Percentiles rank a stretch among this genome's conserved stretches.
Evolutionary conservation across 2,797 vertebrate species (phyloP).

Genomic region (Sebastes vulpes): DNA sequence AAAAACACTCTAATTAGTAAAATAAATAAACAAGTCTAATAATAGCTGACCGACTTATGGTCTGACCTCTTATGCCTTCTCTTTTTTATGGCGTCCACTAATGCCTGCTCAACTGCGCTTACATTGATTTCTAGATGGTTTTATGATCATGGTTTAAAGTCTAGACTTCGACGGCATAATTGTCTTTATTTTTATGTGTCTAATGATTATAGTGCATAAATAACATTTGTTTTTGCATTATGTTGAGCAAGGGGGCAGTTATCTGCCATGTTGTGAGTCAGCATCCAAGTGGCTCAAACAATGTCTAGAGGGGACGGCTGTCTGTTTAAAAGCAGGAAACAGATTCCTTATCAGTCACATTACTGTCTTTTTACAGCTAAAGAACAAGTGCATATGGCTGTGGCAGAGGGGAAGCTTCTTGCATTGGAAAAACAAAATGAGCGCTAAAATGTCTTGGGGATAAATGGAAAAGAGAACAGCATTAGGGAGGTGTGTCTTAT

Average conservation of each 20-base stretch:
- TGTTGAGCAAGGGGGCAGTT: neutral
- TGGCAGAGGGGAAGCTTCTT: slow-evolving; percentile 25
- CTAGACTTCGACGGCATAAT: neutral
- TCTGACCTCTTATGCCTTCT: neutral
- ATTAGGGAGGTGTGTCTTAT: slow-evolving; percentile 54
- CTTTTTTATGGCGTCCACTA: neutral
- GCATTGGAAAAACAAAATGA: slow-evolving; percentile 58
- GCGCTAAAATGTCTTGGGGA: slow-evolving; percentile 54
- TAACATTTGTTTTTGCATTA: neutral
- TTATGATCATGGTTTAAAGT: neutral
- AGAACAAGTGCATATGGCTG: slow-evolving; percentile 31
- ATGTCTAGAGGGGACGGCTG: slow-evolving; percentile 1
- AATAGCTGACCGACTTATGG: neutral
- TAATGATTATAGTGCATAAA: neutral
- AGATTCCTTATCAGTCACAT: slow-evolving; percentile 32
- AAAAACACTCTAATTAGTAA: neutral
- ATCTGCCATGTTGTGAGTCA: neutral
- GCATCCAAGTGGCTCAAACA: slow-evolving; percentile 5
- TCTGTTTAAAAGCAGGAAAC: slow-evolving; percentile 34
- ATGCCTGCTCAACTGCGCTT: neutral
- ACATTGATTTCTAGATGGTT: neutral
- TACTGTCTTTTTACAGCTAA: slow-evolving; percentile 11
- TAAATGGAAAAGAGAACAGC: slow-evolving; percentile 48
- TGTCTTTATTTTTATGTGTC: neutral
- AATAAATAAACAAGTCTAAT: neutral